A percentile compares a stretch with the other conserved stretches of the same genome.
Conservation (phyloP, 2,888 invertebrate genomes). For the Dioctria linearis region DNA sequence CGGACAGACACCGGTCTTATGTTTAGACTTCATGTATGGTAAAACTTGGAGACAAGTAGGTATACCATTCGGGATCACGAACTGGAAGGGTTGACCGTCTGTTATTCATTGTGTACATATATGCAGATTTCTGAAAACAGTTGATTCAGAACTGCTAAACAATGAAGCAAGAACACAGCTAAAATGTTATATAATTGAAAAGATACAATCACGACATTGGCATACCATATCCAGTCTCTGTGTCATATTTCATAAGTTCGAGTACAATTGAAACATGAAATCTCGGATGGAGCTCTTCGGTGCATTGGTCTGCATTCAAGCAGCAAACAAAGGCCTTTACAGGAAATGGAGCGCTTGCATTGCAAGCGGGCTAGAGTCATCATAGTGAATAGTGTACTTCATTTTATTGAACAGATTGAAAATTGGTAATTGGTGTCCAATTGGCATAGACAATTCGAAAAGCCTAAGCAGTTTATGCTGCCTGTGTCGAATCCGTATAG, state of each 20-base stretch:
- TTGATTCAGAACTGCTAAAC: conserved; percentile 33
- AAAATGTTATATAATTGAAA: conserved; percentile 56
- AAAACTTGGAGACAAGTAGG: conserved; percentile 11
- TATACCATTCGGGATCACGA: conserved; percentile 19
- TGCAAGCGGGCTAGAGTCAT: background rate
- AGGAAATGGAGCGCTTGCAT: conserved; percentile 24
- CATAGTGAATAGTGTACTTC: background rate
- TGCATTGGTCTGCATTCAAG: conserved; percentile 41
- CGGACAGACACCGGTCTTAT: conserved; percentile 27
- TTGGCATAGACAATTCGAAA: conserved; percentile 44
- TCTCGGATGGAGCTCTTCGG: conserved; percentile 15
- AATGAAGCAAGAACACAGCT: conserved; percentile 30
- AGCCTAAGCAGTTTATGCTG: background rate
- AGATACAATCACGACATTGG: conserved; percentile 55
- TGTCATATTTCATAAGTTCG: conserved; percentile 56
- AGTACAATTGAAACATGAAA: conserved; percentile 56
- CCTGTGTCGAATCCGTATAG: background rate
- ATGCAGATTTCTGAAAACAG: conserved; percentile 48
- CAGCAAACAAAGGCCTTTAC: conserved; percentile 30
- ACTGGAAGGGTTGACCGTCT: conserved; percentile 10
- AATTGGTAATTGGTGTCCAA: conserved; percentile 56
- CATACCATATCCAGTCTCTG: conserved; percentile 54
- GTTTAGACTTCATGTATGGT: background rate
- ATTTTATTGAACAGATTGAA: conserved; percentile 40
- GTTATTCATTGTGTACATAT: background rate